Percentiles rank a stretch among this genome's conserved stretches.
These are phyloP conservation scores for Morone saxatilis DNA, from an alignment of 2,113 vertebrate genomes.

Conservation along the genomic window DNA sequence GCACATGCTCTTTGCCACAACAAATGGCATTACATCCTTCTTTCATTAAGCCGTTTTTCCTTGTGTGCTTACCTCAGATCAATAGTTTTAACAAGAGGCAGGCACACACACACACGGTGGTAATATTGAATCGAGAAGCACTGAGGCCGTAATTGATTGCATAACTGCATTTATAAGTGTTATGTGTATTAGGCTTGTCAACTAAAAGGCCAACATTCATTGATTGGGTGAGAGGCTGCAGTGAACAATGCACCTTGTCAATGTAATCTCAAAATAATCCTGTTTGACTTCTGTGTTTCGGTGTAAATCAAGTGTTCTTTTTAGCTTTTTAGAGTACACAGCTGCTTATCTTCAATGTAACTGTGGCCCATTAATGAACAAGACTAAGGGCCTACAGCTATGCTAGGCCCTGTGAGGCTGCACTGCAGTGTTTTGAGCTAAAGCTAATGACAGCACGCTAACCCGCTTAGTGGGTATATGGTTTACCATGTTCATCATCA, in stretches of 20 bases:
- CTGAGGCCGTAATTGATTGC: constrained; percentile 52
- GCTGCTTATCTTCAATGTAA: neutral
- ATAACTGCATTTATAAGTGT: constrained; percentile 49
- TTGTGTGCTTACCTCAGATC: constrained; percentile 23
- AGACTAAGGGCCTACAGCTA: neutral
- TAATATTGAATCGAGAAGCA: constrained; percentile 23
- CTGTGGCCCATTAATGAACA: neutral
- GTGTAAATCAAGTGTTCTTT: constrained; percentile 10
- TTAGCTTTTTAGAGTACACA: neutral
- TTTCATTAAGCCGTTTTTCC: constrained; percentile 30
- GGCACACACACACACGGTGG: neutral
- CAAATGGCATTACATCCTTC: neutral
- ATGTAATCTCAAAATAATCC: constrained; percentile 47
- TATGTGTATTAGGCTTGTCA: constrained; percentile 44
- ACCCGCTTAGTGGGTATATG: neutral
- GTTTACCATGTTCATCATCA: neutral
- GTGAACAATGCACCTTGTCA: constrained; percentile 26
- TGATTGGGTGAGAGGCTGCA: constrained; percentile 36
- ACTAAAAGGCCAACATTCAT: constrained; percentile 59
- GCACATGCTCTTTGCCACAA: neutral
- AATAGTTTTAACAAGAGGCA: constrained; percentile 56
- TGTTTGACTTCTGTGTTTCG: constrained; percentile 48
- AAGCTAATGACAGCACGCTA: neutral
- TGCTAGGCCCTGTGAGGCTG: neutral
- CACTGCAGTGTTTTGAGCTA: neutral